phyloP scores from a whole-genome alignment of 2,888 invertebrate species.

The Halocaridina rubra region DNA sequence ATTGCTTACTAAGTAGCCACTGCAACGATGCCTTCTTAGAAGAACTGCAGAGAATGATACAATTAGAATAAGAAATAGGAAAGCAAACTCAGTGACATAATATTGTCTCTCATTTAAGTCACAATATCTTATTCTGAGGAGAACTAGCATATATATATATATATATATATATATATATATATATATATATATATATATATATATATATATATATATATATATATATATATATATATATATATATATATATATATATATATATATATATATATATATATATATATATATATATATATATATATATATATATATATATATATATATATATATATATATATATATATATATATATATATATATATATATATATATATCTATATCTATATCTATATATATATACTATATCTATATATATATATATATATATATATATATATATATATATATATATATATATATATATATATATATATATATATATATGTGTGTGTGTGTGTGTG shows the following conservation, averaged over 20 bases:
- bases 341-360: background rate
- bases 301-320: background rate
- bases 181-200: background rate
- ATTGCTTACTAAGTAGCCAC: too few species aligned
- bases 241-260: background rate
- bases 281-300: background rate
- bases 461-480: background rate
- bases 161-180: slow-evolving; percentile 1
- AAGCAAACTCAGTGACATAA: too few species aligned
- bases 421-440: background rate
- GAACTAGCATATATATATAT: background rate
- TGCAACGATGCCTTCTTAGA: too few species aligned
- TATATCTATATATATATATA: background rate
- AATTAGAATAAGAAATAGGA: too few species aligned
- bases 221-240: slow-evolving; percentile 7
- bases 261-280: background rate
- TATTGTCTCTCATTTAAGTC: too few species aligned
- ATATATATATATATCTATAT: background rate
- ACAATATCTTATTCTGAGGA: too few species aligned
- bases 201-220: background rate
- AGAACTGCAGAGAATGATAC: too few species aligned
- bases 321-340: background rate
- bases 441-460: background rate
- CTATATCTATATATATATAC: background rate
- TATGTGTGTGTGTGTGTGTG: background rate